phyloP scores from a whole-genome alignment of 2,888 invertebrate genomes.

The Steinernema carpocapsae region DNA sequence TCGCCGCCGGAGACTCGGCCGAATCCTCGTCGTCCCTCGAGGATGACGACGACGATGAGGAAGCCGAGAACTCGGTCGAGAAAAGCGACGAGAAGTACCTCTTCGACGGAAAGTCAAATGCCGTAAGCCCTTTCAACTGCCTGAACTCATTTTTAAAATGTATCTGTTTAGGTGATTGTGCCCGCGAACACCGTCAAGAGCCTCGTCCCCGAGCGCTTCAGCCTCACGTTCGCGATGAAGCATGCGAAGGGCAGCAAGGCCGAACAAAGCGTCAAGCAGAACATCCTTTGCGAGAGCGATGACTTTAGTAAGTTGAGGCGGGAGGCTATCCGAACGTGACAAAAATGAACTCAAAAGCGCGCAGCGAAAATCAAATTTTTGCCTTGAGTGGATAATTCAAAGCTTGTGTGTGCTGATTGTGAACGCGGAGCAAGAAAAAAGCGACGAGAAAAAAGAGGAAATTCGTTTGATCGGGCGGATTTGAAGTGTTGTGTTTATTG shows the following conservation, averaged over 20 bases:
- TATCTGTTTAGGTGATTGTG: slow-evolving; percentile 73
- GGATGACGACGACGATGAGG: slow-evolving; percentile 72
- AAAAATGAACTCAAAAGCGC: slow-evolving; percentile 22
- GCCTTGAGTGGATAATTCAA: slow-evolving; percentile 26
- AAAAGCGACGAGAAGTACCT: slow-evolving; percentile 79
- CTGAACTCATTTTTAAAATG: not conserved
- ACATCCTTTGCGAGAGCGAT: slow-evolving; percentile 93
- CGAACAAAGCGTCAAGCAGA: slow-evolving; percentile 91
- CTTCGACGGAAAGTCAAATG: slow-evolving; percentile 88
- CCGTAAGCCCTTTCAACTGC: slow-evolving; percentile 72
- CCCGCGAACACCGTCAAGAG: slow-evolving; percentile 77
- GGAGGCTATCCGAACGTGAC: not conserved
- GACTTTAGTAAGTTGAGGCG: slow-evolving; percentile 81
- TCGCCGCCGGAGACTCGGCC: slow-evolving; percentile 31
- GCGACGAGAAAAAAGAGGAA: not conserved
- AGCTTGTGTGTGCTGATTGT: not conserved
- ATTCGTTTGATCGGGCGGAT: slow-evolving; percentile 11
- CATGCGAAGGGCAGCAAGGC: slow-evolving; percentile 79
- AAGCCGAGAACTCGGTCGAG: slow-evolving; percentile 44
- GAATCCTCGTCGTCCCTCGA: slow-evolving; percentile 44
- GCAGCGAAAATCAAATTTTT: slow-evolving; percentile 27
- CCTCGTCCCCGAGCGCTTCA: slow-evolving; percentile 74
- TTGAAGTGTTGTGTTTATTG: slow-evolving; percentile 23
- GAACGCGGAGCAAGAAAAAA: not conserved
- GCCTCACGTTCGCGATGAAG: slow-evolving; percentile 91